A percentile compares a stretch with the other conserved stretches of the same genome.
Conservation (phyloP, 2,113 vertebrate species). For the Stomatorhinus ivindoensis region DNA sequence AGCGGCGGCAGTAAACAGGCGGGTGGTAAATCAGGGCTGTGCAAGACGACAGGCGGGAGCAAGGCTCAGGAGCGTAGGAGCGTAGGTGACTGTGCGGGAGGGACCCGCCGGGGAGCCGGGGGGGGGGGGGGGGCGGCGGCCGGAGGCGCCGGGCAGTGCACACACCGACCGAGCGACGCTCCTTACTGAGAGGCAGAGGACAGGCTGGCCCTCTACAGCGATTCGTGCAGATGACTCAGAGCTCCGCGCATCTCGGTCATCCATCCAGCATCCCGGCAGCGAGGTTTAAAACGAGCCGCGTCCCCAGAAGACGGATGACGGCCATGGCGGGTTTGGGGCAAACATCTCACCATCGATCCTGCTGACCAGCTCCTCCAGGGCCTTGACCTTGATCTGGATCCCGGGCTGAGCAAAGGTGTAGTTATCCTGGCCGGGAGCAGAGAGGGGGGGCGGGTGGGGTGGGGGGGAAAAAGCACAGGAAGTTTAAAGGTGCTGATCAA, state of each 20-base stretch:
- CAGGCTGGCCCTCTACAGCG: not conserved
- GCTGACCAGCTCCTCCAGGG: constrained; percentile 90
- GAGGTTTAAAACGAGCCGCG: not conserved
- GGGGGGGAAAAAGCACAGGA: not conserved
- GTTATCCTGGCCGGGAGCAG: constrained; percentile 67
- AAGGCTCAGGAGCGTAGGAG: not conserved
- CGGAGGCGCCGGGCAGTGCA: not conserved
- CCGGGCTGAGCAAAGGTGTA: constrained; percentile 98
- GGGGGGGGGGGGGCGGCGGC: not conserved
- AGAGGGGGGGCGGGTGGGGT: not conserved
- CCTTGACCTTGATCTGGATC: constrained; percentile 97
- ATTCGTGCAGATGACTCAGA: not conserved
- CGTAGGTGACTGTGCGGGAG: not conserved
- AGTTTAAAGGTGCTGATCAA: constrained; percentile 6
- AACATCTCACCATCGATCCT: constrained; percentile 82
- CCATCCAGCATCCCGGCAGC: not conserved
- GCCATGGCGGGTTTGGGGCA: not conserved
- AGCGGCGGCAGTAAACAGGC: constrained; percentile 57
- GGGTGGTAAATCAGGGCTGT: constrained; percentile 52
- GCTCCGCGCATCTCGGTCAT: not conserved
- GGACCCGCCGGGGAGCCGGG: not conserved
- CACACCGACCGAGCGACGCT: not conserved
- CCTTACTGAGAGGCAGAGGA: not conserved
- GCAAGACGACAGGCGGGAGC: constrained; percentile 34
- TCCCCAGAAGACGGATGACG: not conserved